Evolutionary conservation across 2,888 invertebrate genomes (phyloP).

Genomic region (Ichneumon xanthorius): DNA sequence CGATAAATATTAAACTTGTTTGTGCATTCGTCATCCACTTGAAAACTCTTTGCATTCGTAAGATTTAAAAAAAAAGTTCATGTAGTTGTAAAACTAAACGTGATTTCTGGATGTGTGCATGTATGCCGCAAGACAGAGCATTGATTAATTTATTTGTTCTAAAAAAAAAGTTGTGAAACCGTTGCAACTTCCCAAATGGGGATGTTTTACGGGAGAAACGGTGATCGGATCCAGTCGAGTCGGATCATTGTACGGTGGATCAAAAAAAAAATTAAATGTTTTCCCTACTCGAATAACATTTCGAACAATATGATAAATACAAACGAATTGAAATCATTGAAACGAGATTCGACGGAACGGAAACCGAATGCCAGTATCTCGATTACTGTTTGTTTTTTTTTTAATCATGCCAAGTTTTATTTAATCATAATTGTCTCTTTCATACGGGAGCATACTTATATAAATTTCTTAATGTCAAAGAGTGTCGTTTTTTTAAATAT

Average conservation of each 20-base stretch:
- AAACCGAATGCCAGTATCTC: conserved; percentile 57
- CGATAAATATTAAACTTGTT: background rate
- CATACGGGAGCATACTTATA: conserved; percentile 57
- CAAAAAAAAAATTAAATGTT: background rate
- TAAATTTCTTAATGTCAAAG: conserved; percentile 62
- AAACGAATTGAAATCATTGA: conserved; percentile 1
- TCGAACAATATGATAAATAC: background rate
- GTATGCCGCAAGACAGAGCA: conserved; percentile 67
- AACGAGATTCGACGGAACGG: conserved; percentile 55
- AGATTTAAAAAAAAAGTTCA: too few species aligned
- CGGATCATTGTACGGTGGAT: background rate
- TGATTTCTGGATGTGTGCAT: background rate
- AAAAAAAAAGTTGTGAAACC: conserved; percentile 65
- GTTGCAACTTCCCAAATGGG: conserved; percentile 61
- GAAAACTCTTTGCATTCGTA: background rate
- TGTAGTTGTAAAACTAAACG: background rate
- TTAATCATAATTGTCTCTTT: conserved; percentile 53
- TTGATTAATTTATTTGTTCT: conserved; percentile 54
- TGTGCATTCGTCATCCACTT: background rate
- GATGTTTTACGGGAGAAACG: conserved; percentile 59
- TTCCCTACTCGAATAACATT: background rate
- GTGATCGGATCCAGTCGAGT: conserved; percentile 61
- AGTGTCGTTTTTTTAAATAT: conserved; percentile 38
- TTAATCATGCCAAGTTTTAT: conserved; percentile 65
- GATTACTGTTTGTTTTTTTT: conserved; percentile 34